Conservation (phyloP, 1,140 invertebrate species). For the Pygmarrhopalites habei region DNA sequence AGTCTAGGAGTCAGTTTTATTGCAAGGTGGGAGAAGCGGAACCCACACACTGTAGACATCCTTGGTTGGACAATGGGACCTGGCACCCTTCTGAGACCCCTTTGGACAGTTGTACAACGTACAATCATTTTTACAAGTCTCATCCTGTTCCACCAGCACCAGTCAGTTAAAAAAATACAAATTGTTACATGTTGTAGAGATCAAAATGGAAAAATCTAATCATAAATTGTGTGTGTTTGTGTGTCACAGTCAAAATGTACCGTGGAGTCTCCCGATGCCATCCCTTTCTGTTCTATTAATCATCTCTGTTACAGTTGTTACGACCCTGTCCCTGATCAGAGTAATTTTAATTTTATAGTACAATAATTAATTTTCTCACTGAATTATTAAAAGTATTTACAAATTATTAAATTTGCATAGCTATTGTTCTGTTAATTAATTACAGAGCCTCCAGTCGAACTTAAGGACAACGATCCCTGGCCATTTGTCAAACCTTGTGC, state of each 20-base stretch:
- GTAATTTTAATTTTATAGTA: too few species aligned
- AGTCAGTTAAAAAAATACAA: background rate
- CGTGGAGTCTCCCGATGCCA: slow-evolving; percentile 25
- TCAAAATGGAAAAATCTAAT: background rate
- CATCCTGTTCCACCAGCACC: slow-evolving; percentile 8
- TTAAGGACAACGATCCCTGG: slow-evolving; percentile 34
- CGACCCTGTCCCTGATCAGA: slow-evolving; percentile 27
- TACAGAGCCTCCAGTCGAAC: slow-evolving; percentile 25
- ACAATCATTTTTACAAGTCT: slow-evolving; percentile 26
- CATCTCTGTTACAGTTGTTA: slow-evolving; percentile 30
- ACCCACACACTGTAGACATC: background rate
- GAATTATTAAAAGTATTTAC: too few species aligned
- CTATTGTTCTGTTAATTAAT: too few species aligned
- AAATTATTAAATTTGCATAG: too few species aligned
- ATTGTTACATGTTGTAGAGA: background rate
- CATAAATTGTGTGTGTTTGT: background rate
- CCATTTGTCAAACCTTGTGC: slow-evolving; percentile 24
- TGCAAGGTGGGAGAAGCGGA: slow-evolving; percentile 17
- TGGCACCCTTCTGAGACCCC: slow-evolving; percentile 17
- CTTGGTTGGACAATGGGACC: slow-evolving; percentile 27
- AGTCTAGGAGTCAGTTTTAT: slow-evolving; percentile 5
- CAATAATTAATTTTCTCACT: too few species aligned
- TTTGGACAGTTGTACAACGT: slow-evolving; percentile 21
- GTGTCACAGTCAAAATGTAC: background rate
- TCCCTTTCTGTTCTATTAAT: slow-evolving; percentile 28